Evolutionary conservation across 2,888 invertebrate genomes (phyloP), one percentile per base, ranked within the genome.

Genomic region (Syrista parreyssii): DNA sequence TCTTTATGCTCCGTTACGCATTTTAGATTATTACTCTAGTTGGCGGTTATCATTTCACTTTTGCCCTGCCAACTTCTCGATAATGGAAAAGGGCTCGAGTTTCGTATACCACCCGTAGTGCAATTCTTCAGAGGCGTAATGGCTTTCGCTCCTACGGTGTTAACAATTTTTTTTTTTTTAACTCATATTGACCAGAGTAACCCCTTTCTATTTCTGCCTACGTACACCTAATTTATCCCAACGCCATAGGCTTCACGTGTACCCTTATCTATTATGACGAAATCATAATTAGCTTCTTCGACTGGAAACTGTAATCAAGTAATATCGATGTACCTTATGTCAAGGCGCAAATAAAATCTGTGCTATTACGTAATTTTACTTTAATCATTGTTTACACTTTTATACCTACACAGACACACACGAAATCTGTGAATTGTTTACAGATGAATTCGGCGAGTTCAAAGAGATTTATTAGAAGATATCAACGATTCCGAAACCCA

Each of bases 31-130:
- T 87, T 87, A 85, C 82, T 79, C 83, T 81, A 79, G 82, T 85
- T 81, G 85, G 82, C 82, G 84, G 86, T 89, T 89, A 88, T 90
- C 88, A 84, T 87, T 88, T 88, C 86, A 86, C 85, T 88, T 88
- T 87, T 83, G 81, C 80, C 79, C 77, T 75, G 69, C 80, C 78
- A 80, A 68, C 82, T n/a, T 55, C 76, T 69, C 77, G 82, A 81
- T 84, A 82, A 86, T 77, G 32, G 36, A 73, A 55, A 55, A 68
- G 33, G 72, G 40, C 11, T 74, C 30, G 76, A 40, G 74, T 40
- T 34, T 32, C 73, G 68, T 74, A 9, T 81, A 79, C 84, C 87
- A 82, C 90, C 90, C 87, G 89, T 83, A 79, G 88, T 74, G 89
- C 86, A 84, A 90, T 89, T 89, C 86, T 88, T 78, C 34, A 69